Evolutionary conservation across 2,888 invertebrate genomes (phyloP).

Genomic region (Drosophila bunnanda): DNA sequence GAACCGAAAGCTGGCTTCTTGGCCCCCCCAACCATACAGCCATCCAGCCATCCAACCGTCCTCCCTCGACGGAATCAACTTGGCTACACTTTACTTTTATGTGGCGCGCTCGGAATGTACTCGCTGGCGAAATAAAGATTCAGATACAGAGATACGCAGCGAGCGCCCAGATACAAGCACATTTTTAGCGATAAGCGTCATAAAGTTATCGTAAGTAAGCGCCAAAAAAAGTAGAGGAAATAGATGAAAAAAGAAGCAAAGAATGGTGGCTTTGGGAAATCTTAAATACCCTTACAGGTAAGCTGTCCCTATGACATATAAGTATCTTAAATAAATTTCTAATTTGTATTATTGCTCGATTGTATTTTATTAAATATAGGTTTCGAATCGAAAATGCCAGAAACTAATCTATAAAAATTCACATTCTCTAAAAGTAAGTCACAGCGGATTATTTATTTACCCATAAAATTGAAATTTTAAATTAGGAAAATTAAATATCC

Average conservation of each 20-base stretch:
- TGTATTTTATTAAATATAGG: neutral
- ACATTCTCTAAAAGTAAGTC: too few relatives aligned
- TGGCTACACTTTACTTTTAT: slow-evolving; percentile 80
- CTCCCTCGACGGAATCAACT: slow-evolving; percentile 57
- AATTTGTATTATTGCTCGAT: neutral
- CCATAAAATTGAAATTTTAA: neutral
- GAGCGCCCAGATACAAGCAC: slow-evolving; percentile 74
- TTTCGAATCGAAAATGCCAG: neutral
- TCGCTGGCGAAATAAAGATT: slow-evolving; percentile 79
- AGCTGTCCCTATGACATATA: neutral
- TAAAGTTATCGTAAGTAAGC: slow-evolving; percentile 81
- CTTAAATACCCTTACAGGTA: slow-evolving; percentile 10
- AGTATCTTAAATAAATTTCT: neutral
- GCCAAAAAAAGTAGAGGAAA: slow-evolving; percentile 62
- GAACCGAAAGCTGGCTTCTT: slow-evolving; percentile 55
- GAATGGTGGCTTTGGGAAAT: neutral
- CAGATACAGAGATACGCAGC: slow-evolving; percentile 59
- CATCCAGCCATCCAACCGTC: neutral
- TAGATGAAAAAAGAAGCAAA: slow-evolving; percentile 30
- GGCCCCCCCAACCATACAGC: neutral
- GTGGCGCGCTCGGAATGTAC: slow-evolving; percentile 73
- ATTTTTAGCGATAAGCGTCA: slow-evolving; percentile 79
- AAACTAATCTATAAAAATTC: too few relatives aligned
- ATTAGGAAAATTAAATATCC: neutral
- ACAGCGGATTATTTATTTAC: neutral